Conservation (phyloP, 2,113 vertebrate genomes). For the Trinectes maculatus region DNA sequence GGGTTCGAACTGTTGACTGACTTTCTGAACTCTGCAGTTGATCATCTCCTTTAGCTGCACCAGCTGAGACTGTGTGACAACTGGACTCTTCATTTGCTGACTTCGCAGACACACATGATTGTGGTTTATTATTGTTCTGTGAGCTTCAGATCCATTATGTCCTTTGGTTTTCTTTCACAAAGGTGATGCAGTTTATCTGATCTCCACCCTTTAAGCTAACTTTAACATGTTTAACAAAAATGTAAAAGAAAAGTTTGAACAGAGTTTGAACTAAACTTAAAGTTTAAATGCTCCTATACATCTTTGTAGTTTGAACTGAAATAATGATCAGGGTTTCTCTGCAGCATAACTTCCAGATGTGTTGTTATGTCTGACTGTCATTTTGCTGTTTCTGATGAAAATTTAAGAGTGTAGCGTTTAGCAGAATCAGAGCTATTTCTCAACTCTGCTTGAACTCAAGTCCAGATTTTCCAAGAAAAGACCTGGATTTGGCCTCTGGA, state of each 20-base stretch:
- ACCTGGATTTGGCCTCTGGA: background rate
- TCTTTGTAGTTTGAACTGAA: too few relatives aligned
- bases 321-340: too few relatives aligned
- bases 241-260: background rate
- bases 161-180: background rate
- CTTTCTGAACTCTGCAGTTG: too few relatives aligned
- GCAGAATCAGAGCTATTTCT: background rate
- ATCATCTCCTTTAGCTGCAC: background rate
- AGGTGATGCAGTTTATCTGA: background rate
- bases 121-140: background rate
- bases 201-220: background rate
- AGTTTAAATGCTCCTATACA: background rate
- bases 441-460: background rate
- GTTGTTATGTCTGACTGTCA: too few relatives aligned
- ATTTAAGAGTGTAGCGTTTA: too few relatives aligned
- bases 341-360: too few relatives aligned
- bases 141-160: background rate
- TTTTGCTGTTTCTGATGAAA: too few relatives aligned
- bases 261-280: background rate
- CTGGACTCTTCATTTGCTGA: background rate
- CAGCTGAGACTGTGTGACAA: background rate
- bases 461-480: background rate
- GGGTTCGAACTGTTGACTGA: too few relatives aligned
- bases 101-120: background rate
- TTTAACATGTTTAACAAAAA: background rate